Conservation (phyloP, 2,113 vertebrate species). For the Caranx ignobilis region DNA sequence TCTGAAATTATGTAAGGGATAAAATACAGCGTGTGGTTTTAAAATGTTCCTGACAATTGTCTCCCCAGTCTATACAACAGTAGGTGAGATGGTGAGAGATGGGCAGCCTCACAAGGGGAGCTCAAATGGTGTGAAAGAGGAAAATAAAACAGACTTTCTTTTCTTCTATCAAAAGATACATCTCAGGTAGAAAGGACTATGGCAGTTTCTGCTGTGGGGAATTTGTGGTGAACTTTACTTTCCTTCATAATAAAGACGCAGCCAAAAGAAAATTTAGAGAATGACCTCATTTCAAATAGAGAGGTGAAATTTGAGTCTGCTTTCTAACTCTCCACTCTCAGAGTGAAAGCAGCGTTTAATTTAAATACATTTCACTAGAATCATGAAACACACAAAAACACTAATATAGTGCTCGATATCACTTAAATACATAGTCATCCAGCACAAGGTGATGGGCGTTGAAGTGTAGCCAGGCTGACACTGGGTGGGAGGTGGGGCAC, state of each 20-base stretch:
- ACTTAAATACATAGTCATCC: too few relatives aligned
- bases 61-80: not conserved
- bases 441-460: too few relatives aligned
- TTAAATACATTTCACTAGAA: too few relatives aligned
- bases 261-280: not conserved
- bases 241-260: conserved; percentile 2
- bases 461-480: too few relatives aligned
- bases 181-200: not conserved
- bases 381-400: too few relatives aligned
- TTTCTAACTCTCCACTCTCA: too few relatives aligned
- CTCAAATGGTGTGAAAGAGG: conserved; percentile 19
- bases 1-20: not conserved
- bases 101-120: not conserved
- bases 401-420: too few relatives aligned
- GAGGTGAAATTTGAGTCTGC: not conserved
- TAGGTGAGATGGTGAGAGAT: not conserved
- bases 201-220: not conserved
- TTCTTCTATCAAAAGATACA: not conserved
- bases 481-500: too few relatives aligned
- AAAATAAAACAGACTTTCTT: conserved; percentile 20
- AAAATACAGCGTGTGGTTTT: too few relatives aligned
- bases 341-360: too few relatives aligned
- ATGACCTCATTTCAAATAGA: conserved; percentile 9
- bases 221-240: conserved; percentile 2
- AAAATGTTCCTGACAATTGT: not conserved